Conservation (phyloP, 2,888 invertebrate genomes). For the Acronicta psi region DNA sequence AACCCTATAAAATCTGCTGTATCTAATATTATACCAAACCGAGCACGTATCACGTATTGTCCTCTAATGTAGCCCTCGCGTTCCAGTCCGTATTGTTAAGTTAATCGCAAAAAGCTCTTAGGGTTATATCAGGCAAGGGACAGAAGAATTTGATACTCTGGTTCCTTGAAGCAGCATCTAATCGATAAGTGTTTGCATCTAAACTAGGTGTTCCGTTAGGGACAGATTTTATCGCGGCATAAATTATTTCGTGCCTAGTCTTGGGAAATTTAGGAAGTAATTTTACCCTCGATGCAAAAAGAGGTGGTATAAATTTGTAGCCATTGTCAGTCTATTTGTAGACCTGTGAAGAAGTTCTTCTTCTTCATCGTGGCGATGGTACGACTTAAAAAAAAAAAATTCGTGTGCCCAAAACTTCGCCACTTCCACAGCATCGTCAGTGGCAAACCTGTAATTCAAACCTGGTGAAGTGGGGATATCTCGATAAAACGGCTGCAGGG, state of each 20-base stretch:
- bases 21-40: slow-evolving; percentile 18
- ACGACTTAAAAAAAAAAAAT: no score
- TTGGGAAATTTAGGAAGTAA: neutral
- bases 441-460: no score
- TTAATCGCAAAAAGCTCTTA: slow-evolving; percentile 56
- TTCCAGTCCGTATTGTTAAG: slow-evolving; percentile 34
- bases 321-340: neutral
- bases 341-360: no score
- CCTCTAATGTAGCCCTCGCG: slow-evolving; percentile 32
- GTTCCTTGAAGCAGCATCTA: slow-evolving; percentile 29
- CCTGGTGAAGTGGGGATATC: no score
- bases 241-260: slow-evolving; percentile 47
- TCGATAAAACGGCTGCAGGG: no score
- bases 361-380: no score
- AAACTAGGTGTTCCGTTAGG: slow-evolving; percentile 26
- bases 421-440: no score
- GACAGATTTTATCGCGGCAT: slow-evolving; percentile 29
- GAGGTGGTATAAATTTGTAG: neutral
- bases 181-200: slow-evolving; percentile 45
- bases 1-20: slow-evolving; percentile 21
- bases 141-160: slow-evolving; percentile 21
- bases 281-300: neutral
- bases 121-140: slow-evolving; percentile 35
- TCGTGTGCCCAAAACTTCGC: no score
- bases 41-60: slow-evolving; percentile 38